Conservation (phyloP, 2,888 invertebrate species). For the Epirrhoe alternata region DNA sequence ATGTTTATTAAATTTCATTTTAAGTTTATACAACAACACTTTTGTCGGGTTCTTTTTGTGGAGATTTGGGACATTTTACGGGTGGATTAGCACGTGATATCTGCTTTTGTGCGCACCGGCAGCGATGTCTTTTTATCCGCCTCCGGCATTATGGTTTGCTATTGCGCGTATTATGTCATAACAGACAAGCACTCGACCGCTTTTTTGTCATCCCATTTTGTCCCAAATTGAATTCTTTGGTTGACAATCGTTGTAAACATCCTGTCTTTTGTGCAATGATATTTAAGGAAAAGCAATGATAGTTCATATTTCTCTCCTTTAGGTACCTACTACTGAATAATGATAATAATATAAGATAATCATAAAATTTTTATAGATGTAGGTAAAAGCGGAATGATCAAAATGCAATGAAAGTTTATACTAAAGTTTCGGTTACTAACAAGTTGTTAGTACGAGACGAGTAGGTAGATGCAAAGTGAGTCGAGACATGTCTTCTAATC, state of each 20-base stretch:
- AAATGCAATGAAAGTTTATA: no score
- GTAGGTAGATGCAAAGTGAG: no score
- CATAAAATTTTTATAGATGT: no score
- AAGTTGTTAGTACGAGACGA: no score
- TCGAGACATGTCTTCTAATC: not conserved
- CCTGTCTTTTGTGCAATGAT: slow-evolving; percentile 67
- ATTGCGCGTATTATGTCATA: slow-evolving; percentile 85
- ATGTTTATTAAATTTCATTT: slow-evolving; percentile 85
- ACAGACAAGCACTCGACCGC: slow-evolving; percentile 75
- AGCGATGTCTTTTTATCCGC: slow-evolving; percentile 77
- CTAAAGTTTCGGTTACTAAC: no score
- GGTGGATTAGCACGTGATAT: slow-evolving; percentile 79
- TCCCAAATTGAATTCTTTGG: slow-evolving; percentile 77
- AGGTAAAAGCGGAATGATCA: no score
- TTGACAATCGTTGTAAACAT: slow-evolving; percentile 81
- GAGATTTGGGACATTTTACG: slow-evolving; percentile 84
- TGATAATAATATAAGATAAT: not conserved
- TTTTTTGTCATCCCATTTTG: slow-evolving; percentile 73
- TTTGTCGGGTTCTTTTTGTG: slow-evolving; percentile 81
- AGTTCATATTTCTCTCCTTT: slow-evolving; percentile 46
- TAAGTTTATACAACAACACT: slow-evolving; percentile 84
- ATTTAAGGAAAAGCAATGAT: slow-evolving; percentile 45
- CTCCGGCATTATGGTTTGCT: slow-evolving; percentile 75
- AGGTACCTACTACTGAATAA: not conserved
- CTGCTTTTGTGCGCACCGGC: slow-evolving; percentile 70